A percentile compares a stretch with the other conserved stretches of the same genome.
Evolutionary conservation across 2,888 invertebrate genomes (phyloP).

Genomic region (Nomada ruficornis): DNA sequence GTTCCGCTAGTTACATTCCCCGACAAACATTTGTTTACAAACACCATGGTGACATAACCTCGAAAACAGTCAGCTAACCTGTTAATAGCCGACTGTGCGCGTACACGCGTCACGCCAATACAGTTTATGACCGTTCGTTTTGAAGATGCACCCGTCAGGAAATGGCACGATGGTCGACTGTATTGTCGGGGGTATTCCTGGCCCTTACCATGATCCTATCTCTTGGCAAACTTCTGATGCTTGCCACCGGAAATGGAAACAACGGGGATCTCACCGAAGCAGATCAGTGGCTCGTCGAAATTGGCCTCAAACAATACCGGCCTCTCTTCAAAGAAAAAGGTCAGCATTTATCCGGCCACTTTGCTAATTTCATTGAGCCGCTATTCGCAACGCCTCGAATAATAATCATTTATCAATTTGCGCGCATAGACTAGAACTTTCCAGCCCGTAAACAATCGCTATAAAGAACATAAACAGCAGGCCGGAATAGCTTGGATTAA

Average conservation of each 20-base stretch:
- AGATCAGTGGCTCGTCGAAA: slow-evolving; percentile 91
- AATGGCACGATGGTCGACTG: slow-evolving; percentile 84
- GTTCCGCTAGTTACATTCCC: slow-evolving; percentile 38
- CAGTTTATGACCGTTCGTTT: slow-evolving; percentile 36
- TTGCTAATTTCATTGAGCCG: background rate
- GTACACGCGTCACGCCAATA: background rate
- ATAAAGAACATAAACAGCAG: no score
- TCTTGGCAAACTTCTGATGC: slow-evolving; percentile 81
- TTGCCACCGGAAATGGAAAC: slow-evolving; percentile 80
- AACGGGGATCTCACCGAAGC: slow-evolving; percentile 87
- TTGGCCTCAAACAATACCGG: slow-evolving; percentile 89
- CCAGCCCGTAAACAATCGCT: background rate
- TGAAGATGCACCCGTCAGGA: slow-evolving; percentile 74
- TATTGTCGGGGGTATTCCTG: slow-evolving; percentile 82
- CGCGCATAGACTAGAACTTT: background rate
- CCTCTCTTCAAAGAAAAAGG: slow-evolving; percentile 90
- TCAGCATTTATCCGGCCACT: slow-evolving; percentile 82
- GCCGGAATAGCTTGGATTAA: background rate
- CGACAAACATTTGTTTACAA: slow-evolving; percentile 73
- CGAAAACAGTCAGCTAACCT: slow-evolving; percentile 59
- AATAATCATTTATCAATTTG: background rate
- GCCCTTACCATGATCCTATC: slow-evolving; percentile 82
- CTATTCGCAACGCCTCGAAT: background rate
- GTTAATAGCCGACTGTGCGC: slow-evolving; percentile 36
- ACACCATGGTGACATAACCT: slow-evolving; percentile 73